Conservation (phyloP, 2,888 invertebrate genomes). For the Hofmannophila pseudospretella region DNA sequence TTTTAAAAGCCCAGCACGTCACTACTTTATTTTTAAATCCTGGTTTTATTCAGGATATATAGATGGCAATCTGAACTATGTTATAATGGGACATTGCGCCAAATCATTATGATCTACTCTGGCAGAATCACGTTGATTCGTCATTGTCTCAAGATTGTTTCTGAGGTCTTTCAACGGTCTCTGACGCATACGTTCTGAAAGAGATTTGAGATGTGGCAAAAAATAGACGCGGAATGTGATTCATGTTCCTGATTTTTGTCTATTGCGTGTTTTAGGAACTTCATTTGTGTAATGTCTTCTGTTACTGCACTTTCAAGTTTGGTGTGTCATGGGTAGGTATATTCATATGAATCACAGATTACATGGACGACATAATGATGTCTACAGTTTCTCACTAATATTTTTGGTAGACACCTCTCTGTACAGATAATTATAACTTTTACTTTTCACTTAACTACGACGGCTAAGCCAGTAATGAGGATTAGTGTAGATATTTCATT, state of each 20-base stretch:
- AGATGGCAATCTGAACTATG: conserved; percentile 17
- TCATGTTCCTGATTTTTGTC: conserved; percentile 6
- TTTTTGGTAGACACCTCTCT: no score
- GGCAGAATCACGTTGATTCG: conserved; percentile 17
- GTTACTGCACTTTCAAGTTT: conserved; percentile 2
- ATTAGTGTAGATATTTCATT: no score
- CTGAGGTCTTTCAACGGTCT: conserved; percentile 1
- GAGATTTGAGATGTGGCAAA: background rate
- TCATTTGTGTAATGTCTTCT: background rate
- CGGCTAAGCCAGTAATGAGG: no score
- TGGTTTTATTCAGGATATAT: conserved; percentile 12
- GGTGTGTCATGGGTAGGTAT: no score
- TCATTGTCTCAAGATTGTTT: conserved; percentile 2
- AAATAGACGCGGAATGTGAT: conserved; percentile 3
- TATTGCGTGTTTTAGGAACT: background rate
- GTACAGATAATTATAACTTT: no score
- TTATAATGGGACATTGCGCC: background rate
- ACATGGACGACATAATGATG: no score
- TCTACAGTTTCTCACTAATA: no score
- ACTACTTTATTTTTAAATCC: conserved; percentile 14
- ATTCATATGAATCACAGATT: no score
- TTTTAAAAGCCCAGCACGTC: conserved; percentile 28
- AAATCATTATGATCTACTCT: conserved; percentile 6
- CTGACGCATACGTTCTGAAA: no score
- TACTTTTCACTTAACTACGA: no score